phyloP scores from a whole-genome alignment of 2,797 vertebrate species.

The Anguilla obscura region DNA sequence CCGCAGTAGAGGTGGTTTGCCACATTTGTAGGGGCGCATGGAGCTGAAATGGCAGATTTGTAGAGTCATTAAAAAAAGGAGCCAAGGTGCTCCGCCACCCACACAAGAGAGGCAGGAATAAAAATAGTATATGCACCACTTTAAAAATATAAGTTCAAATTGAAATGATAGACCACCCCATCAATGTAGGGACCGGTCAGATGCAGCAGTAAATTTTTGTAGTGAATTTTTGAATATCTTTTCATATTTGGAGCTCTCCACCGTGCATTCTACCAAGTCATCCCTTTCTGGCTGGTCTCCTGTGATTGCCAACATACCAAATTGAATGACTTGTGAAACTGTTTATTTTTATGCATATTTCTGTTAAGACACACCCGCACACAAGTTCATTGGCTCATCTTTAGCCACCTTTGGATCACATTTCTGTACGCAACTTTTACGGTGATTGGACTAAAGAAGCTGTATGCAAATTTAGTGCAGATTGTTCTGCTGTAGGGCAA shows the following conservation, averaged over 20 bases:
- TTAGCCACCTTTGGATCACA: background rate
- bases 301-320: background rate
- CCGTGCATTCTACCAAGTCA: background rate
- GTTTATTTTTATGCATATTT: background rate
- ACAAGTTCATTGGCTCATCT: background rate
- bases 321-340: background rate
- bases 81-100: background rate
- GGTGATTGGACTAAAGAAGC: background rate
- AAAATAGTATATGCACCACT: background rate
- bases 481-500: too few species aligned
- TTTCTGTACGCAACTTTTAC: background rate
- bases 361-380: background rate
- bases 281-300: background rate
- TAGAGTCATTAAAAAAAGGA: background rate
- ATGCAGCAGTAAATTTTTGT: background rate
- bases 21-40: constrained; percentile 59
- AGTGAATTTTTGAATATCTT: background rate
- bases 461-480: too few species aligned
- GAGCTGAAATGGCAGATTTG: constrained; percentile 49
- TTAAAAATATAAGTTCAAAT: background rate
- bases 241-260: background rate
- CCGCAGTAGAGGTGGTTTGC: constrained; percentile 51
- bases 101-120: background rate
- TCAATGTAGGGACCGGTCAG: background rate
- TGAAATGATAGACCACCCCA: background rate